phyloP scores from a whole-genome alignment of 2,888 invertebrate genomes.

The Nephrotoma flavescens region DNA sequence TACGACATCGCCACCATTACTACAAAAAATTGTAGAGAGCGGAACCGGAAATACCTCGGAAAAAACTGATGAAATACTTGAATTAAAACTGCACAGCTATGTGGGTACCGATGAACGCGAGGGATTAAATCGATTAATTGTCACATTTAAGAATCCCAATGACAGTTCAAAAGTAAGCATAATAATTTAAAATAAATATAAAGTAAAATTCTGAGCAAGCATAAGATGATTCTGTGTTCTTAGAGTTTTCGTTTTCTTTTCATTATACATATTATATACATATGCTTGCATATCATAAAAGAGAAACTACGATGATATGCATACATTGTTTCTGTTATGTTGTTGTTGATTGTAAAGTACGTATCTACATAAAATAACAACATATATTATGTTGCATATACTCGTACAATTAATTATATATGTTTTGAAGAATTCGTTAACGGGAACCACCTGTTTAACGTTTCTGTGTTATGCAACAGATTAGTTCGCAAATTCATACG shows the following conservation, averaged over 20 bases:
- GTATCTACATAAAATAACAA: not conserved
- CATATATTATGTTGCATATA: not conserved
- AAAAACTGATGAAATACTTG: not conserved
- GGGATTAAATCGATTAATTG: conserved; percentile 32
- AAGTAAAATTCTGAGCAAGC: not conserved
- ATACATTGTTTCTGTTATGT: not conserved
- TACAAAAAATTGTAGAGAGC: conserved; percentile 16
- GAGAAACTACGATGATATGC: not conserved
- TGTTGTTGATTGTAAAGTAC: not conserved
- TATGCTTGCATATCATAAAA: not conserved
- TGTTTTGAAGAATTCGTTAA: not conserved
- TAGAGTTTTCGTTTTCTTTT: not conserved
- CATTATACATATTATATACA: not conserved
- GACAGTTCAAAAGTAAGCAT: conserved; percentile 18
- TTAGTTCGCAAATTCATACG: too few relatives aligned
- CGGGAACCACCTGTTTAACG: not conserved
- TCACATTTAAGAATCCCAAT: conserved; percentile 28
- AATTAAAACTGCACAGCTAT: conserved; percentile 27
- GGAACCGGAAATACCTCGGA: not conserved
- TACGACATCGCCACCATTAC: conserved; percentile 37
- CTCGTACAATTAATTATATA: not conserved
- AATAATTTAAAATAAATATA: not conserved
- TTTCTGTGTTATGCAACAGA: too few relatives aligned
- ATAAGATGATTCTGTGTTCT: not conserved
- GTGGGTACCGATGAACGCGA: conserved; percentile 19